These are phyloP conservation scores for Gymnoscelis rufifasciata DNA, from an alignment of 2,888 invertebrate genomes.

Conservation along the genomic window DNA sequence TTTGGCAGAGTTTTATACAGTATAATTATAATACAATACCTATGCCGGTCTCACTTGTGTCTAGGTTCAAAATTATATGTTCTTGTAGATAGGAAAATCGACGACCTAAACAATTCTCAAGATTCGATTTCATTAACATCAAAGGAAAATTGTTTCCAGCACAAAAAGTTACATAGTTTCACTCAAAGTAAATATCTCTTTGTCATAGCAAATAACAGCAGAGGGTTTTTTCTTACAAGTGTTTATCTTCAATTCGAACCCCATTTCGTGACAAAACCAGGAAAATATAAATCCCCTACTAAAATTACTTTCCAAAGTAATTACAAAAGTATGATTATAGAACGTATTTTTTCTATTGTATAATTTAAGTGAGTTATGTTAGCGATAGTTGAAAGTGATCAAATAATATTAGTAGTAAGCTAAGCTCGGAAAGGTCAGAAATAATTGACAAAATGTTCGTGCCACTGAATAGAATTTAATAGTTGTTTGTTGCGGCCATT, in stretches of 20 bases:
- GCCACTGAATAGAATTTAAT: background rate
- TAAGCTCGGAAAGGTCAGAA: background rate
- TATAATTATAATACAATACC: too few species aligned
- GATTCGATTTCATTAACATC: too few species aligned
- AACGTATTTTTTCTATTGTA: background rate
- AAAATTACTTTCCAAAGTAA: background rate
- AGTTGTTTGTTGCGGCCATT: background rate
- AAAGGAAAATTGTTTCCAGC: too few species aligned
- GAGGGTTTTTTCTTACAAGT: background rate
- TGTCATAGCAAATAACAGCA: background rate
- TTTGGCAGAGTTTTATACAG: too few species aligned
- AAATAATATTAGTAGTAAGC: background rate
- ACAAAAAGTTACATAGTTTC: too few species aligned
- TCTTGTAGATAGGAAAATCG: too few species aligned
- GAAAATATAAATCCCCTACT: background rate
- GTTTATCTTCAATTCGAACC: background rate
- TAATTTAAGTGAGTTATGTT: background rate
- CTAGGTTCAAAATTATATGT: too few species aligned
- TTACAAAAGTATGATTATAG: background rate
- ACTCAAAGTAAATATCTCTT: too few species aligned
- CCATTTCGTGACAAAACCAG: background rate
- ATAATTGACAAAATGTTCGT: constrained; percentile 2
- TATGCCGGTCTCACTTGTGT: too few species aligned
- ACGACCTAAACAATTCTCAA: too few species aligned
- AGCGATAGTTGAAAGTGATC: background rate